Base-by-base conservation (phyloP, 1,140 invertebrate species). In the Calliphora vicina region DNA sequence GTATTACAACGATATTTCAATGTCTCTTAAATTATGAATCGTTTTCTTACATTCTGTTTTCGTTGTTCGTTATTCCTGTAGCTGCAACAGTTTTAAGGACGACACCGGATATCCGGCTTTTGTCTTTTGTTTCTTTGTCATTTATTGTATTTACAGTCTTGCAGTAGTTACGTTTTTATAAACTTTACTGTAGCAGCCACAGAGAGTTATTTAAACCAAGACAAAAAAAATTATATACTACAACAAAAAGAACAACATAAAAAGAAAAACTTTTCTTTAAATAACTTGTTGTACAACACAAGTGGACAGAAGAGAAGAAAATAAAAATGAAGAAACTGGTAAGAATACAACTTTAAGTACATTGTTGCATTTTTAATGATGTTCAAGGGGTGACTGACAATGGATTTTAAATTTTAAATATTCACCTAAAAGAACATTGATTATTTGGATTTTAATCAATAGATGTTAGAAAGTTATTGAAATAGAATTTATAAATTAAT, bases 91-190 rank as follows among this genome's bases (percentile, higher is more conserved):
- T 25, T 67, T 67, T 67, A 67, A 78, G 25, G 74, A 76, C 73
- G 73, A 78, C 74, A 78, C 74, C 74, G 74, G 74, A 78, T 78
- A 78, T 78, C 74, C 74, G 74, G 35, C 35, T 78, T 78, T 43
- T 78, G 74, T 78, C 29, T 78, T 78, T 67, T 23, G n/a, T 67
- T 67, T 67, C 20, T 67, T 67, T 15, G n/a, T 20, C 10, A 42
- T 25, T 76, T 45, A 8, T 12, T 43, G n/a, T 78, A 23, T 17
- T 20, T 74, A n/a, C 1, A 23, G n/a, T 6, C 57, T 78, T 76
- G 73, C 17, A 76, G 29, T 45, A 12, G 74, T 78, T 23, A 43
- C 20, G n/a, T 25, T 23, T 43, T 20, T 78, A 29, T 43, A 45
- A 78, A 78, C 74, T 35, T 76, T 42, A 76, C 73, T 35, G 20